Conservation (phyloP, 2,888 invertebrate genomes). For the Ophioninae sp. region DNA sequence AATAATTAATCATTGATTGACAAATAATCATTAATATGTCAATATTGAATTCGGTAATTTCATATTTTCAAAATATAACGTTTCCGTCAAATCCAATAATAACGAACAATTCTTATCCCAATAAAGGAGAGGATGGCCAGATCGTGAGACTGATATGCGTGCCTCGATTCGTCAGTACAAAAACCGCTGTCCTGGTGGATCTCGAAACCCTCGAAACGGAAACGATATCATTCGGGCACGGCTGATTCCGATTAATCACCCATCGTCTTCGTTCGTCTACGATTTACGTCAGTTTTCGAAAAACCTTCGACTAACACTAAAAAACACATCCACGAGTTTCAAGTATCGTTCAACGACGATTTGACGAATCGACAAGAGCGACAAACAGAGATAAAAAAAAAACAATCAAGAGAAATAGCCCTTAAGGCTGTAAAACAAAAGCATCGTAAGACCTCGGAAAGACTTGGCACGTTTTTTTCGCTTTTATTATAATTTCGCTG, state of each 20-base stretch:
- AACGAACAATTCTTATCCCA: conserved; percentile 5
- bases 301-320: too few relatives aligned
- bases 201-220: conserved; percentile 88
- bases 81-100: not conserved
- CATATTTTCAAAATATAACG: not conserved
- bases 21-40: too few relatives aligned
- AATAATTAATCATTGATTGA: too few relatives aligned
- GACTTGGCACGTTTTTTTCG: conserved; percentile 76
- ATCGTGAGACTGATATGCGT: conserved; percentile 88
- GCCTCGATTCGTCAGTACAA: conserved; percentile 89
- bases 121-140: conserved; percentile 86
- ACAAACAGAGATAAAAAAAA: conserved; percentile 13
- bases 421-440: conserved; percentile 11
- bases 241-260: conserved; percentile 41
- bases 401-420: conserved; percentile 2
- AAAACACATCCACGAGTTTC: too few relatives aligned
- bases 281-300: not conserved
- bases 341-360: not conserved
- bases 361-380: not conserved
- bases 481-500: conserved; percentile 71
- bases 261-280: conserved; percentile 7
- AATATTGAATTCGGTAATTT: not conserved
- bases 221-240: conserved; percentile 83
- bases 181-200: conserved; percentile 90
- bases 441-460: not conserved